Evolutionary conservation across 2,797 vertebrate genomes (phyloP).

Genomic region (Merluccius polli): DNA sequence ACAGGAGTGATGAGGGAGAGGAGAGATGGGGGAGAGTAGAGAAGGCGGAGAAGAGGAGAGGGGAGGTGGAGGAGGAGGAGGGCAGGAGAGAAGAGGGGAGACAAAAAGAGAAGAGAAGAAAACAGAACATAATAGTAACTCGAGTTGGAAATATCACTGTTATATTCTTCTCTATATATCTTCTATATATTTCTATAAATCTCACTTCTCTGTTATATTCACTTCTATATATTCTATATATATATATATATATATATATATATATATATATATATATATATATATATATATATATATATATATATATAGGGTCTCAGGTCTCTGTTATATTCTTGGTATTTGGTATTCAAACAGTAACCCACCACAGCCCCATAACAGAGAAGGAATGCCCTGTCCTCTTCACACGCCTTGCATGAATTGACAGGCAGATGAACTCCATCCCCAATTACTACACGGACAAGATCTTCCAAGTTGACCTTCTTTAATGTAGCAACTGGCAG

Average conservation of each 20-base stretch:
- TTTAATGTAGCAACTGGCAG: no score
- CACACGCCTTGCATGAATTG: no score
- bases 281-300: no score
- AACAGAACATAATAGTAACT: slow-evolving; percentile 14
- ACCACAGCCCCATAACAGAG: slow-evolving; percentile 50
- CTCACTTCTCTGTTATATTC: no score
- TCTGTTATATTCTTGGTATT: slow-evolving; percentile 43
- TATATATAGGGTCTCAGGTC: slow-evolving; percentile 17
- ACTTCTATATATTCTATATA: no score
- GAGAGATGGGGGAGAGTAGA: slow-evolving; percentile 6
- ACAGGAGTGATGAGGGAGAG: neutral
- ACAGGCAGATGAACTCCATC: no score
- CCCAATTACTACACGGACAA: no score
- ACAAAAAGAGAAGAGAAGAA: slow-evolving; percentile 17
- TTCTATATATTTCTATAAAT: neutral
- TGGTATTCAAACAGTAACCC: slow-evolving; percentile 60
- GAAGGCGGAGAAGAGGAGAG: slow-evolving; percentile 9
- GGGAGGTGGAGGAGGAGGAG: neutral
- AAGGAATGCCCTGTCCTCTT: no score
- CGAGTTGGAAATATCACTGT: slow-evolving; percentile 22
- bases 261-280: neutral
- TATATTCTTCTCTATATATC: neutral
- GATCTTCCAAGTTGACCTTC: no score
- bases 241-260: no score
- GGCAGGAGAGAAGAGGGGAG: neutral